A percentile compares a stretch with the other conserved stretches of the same genome.
phyloP scores from a whole-genome alignment of 2,888 invertebrate genomes.

The Herminia tarsipennalis region DNA sequence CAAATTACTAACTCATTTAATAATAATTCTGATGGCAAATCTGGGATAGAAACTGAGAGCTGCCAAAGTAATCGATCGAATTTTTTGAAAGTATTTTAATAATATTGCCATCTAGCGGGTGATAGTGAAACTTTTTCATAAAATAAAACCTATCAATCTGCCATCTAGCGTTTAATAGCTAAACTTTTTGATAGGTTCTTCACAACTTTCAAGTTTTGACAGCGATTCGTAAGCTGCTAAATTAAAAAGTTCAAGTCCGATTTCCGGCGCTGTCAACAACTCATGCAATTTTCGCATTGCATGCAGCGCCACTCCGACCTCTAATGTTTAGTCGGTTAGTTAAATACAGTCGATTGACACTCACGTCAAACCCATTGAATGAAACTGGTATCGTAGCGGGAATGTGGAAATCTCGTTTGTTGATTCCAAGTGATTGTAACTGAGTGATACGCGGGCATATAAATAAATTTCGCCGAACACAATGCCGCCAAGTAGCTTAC shows the following conservation, averaged over 20 bases:
- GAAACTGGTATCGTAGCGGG: constrained; percentile 68
- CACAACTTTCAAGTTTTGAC: constrained; percentile 20
- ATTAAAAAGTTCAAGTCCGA: constrained; percentile 17
- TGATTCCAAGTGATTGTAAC: constrained; percentile 80
- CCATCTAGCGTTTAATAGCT: constrained; percentile 48
- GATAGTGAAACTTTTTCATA: constrained; percentile 13
- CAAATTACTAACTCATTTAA: too few relatives aligned
- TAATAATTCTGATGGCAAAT: too few relatives aligned
- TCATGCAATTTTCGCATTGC: neutral
- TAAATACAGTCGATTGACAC: constrained; percentile 46
- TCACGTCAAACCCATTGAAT: constrained; percentile 54
- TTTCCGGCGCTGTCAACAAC: too few relatives aligned
- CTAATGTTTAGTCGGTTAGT: constrained; percentile 28
- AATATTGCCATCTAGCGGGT: constrained; percentile 17
- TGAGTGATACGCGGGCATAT: constrained; percentile 73
- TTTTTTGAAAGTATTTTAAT: neutral
- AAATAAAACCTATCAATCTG: neutral
- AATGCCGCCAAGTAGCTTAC: constrained; percentile 86
- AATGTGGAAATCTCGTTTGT: constrained; percentile 81
- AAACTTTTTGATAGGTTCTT: too few relatives aligned
- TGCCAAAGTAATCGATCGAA: too few relatives aligned
- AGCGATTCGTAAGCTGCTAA: constrained; percentile 18
- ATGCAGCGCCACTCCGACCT: constrained; percentile 19
- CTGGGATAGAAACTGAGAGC: too few relatives aligned
- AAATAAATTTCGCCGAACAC: constrained; percentile 75